Evolutionary conservation across 2,797 vertebrate genomes (phyloP).

Genomic region (Carduelis carduelis): DNA sequence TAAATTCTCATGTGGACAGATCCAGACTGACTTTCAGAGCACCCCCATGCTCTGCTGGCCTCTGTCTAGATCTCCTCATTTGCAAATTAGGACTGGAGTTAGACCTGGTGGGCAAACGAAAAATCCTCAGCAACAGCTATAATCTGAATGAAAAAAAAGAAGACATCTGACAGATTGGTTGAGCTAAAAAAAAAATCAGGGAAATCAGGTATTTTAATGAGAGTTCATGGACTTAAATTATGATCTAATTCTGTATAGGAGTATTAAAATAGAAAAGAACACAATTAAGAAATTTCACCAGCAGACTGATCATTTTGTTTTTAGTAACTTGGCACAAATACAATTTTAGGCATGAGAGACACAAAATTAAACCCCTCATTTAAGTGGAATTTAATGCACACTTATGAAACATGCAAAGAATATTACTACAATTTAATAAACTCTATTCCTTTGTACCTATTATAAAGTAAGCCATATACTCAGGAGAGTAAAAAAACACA

Average conservation of each 20-base stretch:
- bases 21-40: not conserved
- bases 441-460: not conserved
- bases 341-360: not conserved
- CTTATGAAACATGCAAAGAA: constrained; percentile 18
- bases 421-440: constrained; percentile 42
- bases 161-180: not conserved
- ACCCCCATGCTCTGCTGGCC: not conserved
- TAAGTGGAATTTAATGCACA: not conserved
- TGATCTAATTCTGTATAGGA: not conserved
- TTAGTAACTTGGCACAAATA: not conserved
- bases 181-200: not conserved
- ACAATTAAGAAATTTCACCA: not conserved
- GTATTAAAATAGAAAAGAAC: not conserved
- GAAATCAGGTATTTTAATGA: not conserved
- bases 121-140: not conserved
- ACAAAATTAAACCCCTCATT: constrained; percentile 38
- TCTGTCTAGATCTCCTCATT: not conserved
- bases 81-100: not conserved
- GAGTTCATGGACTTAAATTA: not conserved
- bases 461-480: constrained; percentile 31
- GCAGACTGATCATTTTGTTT: not conserved
- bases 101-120: not conserved
- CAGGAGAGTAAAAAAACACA: constrained; percentile 32
- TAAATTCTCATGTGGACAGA: not conserved
- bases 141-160: not conserved